Evolutionary conservation across 2,797 vertebrate genomes (phyloP), one percentile per base, ranked within the genome.

Genomic region (Pelobates cultripes): DNA sequence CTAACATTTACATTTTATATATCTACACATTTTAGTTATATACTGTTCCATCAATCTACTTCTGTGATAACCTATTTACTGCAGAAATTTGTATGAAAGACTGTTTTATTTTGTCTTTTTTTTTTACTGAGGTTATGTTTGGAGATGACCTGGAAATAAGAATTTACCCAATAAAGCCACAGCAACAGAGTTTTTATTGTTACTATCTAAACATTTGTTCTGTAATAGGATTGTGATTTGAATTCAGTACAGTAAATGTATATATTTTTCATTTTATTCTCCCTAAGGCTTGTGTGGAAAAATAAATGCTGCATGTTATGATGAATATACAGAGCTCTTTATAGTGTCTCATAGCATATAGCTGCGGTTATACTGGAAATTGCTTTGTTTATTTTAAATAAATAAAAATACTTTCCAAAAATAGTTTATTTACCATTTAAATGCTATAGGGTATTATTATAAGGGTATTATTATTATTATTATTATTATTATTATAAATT

Each of bases 281-380:
- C 61, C 61, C 61, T 40, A 64, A 64, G 61, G 61, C 61, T 40
- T 64, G 7, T 64, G 61, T 64, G 7, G 61, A 40, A 28, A 10
- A 64, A 64, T 64, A 64, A 64, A 64, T 64, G 3, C n/a, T 64
- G 61, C 28, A 64, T 64, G 61, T 64, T n/a, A 64, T 64, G 61
- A 17, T 64, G 61, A 64, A 64, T 64, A 64, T 64, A 64, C 5
- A n/a, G 17, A 40, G 10, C 61, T 40, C 61, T 64, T 64, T 64
- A 64, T 28, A 64, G 61, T 14, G 6, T 3, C 4, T 57, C 3
- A 57, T 57, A 57, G 13, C 10, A 14, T 57, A n/a, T 64, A 40
- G 61, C 17, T 41, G 5, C 40, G 61, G n/a, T 64, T 64, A 64
- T 64, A 64, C 7, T 64, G n/a, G 10, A 12, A 64, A 28, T n/a